These are phyloP conservation scores for Drosophila vallismaia DNA, from an alignment of 2,888 invertebrate genomes.

Conservation along the genomic window DNA sequence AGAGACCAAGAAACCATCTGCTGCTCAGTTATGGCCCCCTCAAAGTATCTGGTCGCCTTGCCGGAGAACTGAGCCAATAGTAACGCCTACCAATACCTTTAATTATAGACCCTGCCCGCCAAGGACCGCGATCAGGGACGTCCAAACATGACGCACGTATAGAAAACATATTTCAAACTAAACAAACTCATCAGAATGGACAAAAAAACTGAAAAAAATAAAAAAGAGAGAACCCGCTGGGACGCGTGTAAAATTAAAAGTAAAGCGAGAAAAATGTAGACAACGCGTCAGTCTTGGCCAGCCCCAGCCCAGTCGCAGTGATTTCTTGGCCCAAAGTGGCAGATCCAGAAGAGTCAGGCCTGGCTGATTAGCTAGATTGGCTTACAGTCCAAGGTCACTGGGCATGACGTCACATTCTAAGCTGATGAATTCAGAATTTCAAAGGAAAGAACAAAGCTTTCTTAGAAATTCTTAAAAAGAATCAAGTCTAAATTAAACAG, in stretches of 20 bases:
- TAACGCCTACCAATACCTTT: conserved; percentile 79
- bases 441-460: conserved; percentile 18
- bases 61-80: conserved; percentile 69
- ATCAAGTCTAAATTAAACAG: neutral
- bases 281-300: conserved; percentile 45
- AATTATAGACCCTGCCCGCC: conserved; percentile 66
- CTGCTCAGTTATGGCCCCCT: conserved; percentile 3
- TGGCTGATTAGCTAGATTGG: conserved; percentile 39
- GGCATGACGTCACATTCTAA: conserved; percentile 56
- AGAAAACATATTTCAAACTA: conserved; percentile 80
- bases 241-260: conserved; percentile 77
- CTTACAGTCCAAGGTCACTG: conserved; percentile 35
- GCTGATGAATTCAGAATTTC: neutral
- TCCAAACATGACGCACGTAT: conserved; percentile 78
- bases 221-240: conserved; percentile 44
- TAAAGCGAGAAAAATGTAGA: conserved; percentile 65
- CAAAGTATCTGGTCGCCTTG: neutral
- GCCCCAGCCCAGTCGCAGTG: conserved; percentile 15
- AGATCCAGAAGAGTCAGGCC: conserved; percentile 29
- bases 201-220: conserved; percentile 19
- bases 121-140: conserved; percentile 46
- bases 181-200: conserved; percentile 73
- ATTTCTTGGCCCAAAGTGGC: conserved; percentile 12
- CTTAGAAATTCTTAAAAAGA: conserved; percentile 5
- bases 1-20: conserved; percentile 21